phyloP scores from a whole-genome alignment of 2,888 invertebrate genomes.

The Phorcus lineatus region DNA sequence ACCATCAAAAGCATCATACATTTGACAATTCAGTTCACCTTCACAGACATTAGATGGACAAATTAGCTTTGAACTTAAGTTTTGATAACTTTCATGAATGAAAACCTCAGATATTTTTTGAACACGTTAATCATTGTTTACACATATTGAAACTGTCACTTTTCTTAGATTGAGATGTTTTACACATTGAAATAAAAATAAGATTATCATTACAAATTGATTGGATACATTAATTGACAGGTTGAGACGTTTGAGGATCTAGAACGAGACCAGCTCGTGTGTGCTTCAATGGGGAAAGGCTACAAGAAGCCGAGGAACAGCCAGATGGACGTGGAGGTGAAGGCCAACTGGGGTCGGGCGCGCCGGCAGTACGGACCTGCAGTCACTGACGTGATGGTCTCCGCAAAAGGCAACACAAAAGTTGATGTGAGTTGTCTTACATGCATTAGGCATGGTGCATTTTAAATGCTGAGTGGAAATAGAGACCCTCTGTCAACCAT shows the following conservation, averaged over 20 bases:
- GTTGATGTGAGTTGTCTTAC: constrained; percentile 66
- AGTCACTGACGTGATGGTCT: constrained; percentile 72
- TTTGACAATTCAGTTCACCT: too few species aligned
- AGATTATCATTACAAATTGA: not conserved
- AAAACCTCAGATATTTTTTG: not conserved
- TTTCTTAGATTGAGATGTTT: too few species aligned
- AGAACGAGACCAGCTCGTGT: constrained; percentile 70
- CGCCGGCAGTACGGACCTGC: constrained; percentile 71
- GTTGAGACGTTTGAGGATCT: constrained; percentile 67
- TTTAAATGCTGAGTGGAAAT: not conserved
- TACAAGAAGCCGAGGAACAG: constrained; percentile 63
- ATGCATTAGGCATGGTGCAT: not conserved
- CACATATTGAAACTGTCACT: too few species aligned
- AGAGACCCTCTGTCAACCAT: not conserved
- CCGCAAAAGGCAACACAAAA: constrained; percentile 62
- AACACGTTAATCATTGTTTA: not conserved
- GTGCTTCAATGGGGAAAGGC: constrained; percentile 69
- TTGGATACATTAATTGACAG: constrained; percentile 46
- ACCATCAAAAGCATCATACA: too few species aligned
- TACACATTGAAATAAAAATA: too few species aligned
- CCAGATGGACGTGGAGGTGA: constrained; percentile 69
- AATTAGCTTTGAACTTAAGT: too few species aligned
- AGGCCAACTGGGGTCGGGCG: constrained; percentile 75
- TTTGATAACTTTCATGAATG: too few species aligned
- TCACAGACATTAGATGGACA: too few species aligned